Evolutionary conservation across 1,140 invertebrate genomes (phyloP).

Genomic region (Meloidogyne chitwoodi): DNA sequence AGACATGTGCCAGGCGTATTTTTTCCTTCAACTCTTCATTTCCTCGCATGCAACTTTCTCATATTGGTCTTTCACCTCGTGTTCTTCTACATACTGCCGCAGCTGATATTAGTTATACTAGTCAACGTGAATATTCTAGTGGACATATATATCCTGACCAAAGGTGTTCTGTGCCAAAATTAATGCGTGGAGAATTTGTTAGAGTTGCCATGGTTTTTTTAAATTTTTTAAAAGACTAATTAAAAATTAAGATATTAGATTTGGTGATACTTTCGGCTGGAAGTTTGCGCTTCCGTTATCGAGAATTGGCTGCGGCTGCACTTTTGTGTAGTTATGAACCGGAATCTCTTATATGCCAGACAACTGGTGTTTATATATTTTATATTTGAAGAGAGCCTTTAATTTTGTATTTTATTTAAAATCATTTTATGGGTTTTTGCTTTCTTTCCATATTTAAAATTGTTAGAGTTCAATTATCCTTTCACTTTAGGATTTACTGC

Average conservation of each 20-base stretch:
- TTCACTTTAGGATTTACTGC: conserved; percentile 33
- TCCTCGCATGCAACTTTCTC: conserved; percentile 9
- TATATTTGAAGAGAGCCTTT: neutral
- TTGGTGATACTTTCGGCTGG: conserved; percentile 32
- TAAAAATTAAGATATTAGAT: conserved; percentile 28
- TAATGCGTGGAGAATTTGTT: conserved; percentile 41
- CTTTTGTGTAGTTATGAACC: conserved; percentile 46
- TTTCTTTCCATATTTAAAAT: no score
- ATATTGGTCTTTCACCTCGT: conserved; percentile 8
- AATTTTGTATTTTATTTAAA: no score
- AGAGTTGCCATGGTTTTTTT: conserved; percentile 23
- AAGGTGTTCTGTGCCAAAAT: conserved; percentile 34
- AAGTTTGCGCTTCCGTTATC: conserved; percentile 36
- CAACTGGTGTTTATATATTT: conserved; percentile 34
- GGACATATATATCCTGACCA: conserved; percentile 34
- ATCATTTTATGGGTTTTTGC: no score
- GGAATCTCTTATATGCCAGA: conserved; percentile 26
- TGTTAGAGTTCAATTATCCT: neutral
- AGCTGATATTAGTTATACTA: conserved; percentile 10
- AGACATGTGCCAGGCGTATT: neutral
- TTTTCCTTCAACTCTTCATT: neutral
- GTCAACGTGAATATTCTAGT: conserved; percentile 18
- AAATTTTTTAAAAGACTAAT: neutral
- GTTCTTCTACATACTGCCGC: neutral
- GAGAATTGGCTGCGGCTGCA: conserved; percentile 46